Conservation (phyloP, 30 jellyfish, hydroid and myxozoan species). For the Pelagia noctiluca region DNA sequence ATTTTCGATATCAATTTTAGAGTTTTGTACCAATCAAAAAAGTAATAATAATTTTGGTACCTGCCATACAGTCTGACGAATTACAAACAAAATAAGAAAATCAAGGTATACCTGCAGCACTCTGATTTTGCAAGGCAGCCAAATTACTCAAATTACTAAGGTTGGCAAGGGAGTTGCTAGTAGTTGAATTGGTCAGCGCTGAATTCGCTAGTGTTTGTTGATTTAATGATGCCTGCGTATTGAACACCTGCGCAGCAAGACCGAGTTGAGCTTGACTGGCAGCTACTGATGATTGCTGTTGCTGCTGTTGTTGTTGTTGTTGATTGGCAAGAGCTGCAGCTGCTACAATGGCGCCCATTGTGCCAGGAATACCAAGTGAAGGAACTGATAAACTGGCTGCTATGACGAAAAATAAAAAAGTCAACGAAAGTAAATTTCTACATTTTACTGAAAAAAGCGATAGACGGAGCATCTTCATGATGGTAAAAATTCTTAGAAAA, state of each 20-base stretch:
- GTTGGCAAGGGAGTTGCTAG: constrained; percentile 6
- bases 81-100: background rate
- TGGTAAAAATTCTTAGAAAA: too few species aligned
- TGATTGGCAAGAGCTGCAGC: constrained; percentile 93
- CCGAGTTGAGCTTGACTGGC: constrained; percentile 48
- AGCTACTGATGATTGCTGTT: constrained; percentile 40
- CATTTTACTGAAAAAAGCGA: too few species aligned
- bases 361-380: constrained; percentile 80
- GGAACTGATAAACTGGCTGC: constrained; percentile 51
- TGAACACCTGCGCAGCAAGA: constrained; percentile 38
- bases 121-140: constrained; percentile 23
- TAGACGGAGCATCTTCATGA: too few species aligned
- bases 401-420: background rate
- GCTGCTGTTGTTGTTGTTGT: constrained; percentile 78
- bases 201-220: constrained; percentile 59
- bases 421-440: too few species aligned
- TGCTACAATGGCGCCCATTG: constrained; percentile 98
- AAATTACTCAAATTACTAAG: constrained; percentile 47
- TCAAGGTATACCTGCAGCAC: background rate
- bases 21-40: too few species aligned
- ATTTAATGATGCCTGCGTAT: constrained; percentile 31
- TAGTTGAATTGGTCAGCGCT: constrained; percentile 27
- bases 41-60: too few species aligned
- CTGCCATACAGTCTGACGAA: too few species aligned
- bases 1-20: too few species aligned